Conservation (phyloP, 2,888 invertebrate genomes). For the Antheraea yamamai region DNA sequence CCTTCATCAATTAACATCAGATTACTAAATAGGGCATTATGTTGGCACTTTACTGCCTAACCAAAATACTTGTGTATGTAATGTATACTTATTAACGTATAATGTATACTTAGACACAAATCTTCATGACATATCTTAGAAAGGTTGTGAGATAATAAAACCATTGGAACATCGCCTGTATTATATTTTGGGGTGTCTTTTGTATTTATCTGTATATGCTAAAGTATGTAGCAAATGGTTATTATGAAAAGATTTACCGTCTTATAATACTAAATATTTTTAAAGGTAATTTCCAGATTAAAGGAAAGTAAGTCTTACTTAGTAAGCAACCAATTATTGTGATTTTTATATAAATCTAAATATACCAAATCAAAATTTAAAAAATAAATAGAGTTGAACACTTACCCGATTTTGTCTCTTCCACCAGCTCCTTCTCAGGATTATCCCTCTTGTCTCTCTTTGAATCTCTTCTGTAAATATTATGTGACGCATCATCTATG, state of each 20-base stretch:
- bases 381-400: neutral
- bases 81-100: no score
- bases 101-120: neutral
- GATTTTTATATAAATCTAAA: neutral
- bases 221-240: no score
- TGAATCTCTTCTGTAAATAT: slow-evolving; percentile 76
- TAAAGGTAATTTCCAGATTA: neutral
- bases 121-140: neutral
- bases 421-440: slow-evolving; percentile 67
- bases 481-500: slow-evolving; percentile 82
- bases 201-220: no score
- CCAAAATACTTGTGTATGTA: no score
- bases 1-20: no score
- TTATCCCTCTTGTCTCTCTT: slow-evolving; percentile 77
- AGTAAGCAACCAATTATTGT: no score
- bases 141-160: neutral
- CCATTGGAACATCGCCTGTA: neutral
- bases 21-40: no score
- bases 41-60: no score
- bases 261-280: neutral
- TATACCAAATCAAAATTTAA: neutral
- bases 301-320: no score
- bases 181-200: no score
- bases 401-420: slow-evolving; percentile 54
- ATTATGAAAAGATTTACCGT: no score